phyloP scores from a whole-genome alignment of 2,888 invertebrate species.

The Tiliacea citrago region DNA sequence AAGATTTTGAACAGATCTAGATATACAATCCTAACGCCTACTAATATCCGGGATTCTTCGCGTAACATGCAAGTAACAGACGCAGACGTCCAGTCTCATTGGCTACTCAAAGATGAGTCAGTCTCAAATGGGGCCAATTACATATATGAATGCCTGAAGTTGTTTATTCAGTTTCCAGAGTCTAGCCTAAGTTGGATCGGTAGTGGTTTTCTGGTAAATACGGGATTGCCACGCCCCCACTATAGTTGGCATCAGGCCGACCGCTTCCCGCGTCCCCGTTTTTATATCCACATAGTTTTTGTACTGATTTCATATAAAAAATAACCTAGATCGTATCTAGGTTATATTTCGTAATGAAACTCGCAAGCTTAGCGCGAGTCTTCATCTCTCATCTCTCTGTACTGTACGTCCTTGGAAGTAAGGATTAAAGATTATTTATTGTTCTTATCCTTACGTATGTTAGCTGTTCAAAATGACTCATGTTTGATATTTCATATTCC shows the following conservation, averaged over 20 bases:
- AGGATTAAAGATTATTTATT: conserved; percentile 44
- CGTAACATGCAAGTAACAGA: conserved; percentile 5
- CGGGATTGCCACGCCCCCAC: conserved; percentile 58
- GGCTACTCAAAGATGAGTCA: conserved; percentile 18
- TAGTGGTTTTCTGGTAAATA: conserved; percentile 50
- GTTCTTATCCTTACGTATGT: conserved; percentile 13
- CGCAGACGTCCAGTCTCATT: conserved; percentile 20
- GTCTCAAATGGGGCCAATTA: conserved; percentile 48
- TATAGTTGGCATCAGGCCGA: conserved; percentile 64
- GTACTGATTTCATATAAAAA: conserved; percentile 51
- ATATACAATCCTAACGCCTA: background rate
- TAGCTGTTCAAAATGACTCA: conserved; percentile 36
- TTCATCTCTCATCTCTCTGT: conserved; percentile 9
- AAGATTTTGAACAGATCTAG: background rate
- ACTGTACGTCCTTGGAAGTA: conserved; percentile 9
- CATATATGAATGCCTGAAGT: conserved; percentile 45
- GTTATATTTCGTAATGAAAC: conserved; percentile 42
- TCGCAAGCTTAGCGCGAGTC: conserved; percentile 24
- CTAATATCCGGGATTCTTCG: background rate
- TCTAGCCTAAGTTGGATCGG: conserved; percentile 35
- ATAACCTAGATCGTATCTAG: conserved; percentile 56
- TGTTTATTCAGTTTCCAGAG: conserved; percentile 57
- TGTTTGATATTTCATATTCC: conserved; percentile 4
- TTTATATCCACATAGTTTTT: conserved; percentile 55
- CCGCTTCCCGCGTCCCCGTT: conserved; percentile 48